A percentile compares a stretch with the other conserved stretches of the same genome.
Evolutionary conservation across 2,797 vertebrate species (phyloP).

Genomic region (Takifugu ocellatus): DNA sequence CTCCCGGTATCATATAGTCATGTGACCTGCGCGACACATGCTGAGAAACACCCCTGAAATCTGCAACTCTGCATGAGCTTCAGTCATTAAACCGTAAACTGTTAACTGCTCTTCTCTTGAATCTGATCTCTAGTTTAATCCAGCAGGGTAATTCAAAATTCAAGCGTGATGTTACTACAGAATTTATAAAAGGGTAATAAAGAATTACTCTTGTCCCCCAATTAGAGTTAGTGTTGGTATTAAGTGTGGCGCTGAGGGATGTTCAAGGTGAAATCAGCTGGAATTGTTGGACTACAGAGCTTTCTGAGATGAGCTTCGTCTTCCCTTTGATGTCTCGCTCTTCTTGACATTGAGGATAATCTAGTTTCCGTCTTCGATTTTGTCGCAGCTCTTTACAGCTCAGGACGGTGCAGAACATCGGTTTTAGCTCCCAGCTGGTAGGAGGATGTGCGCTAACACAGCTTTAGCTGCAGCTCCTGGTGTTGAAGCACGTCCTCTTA

Average conservation of each 20-base stretch:
- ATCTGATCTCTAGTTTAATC: conserved; percentile 29
- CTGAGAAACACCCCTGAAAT: background rate
- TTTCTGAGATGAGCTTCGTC: too few species aligned
- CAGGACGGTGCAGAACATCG: too few species aligned
- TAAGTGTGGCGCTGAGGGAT: background rate
- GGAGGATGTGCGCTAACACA: too few species aligned
- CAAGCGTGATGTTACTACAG: conserved; percentile 37
- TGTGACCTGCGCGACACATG: conserved; percentile 13
- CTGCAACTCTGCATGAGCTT: too few species aligned
- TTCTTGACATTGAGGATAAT: background rate
- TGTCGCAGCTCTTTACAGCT: too few species aligned
- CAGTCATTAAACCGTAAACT: too few species aligned
- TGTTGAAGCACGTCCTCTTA: too few species aligned
- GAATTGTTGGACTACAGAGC: too few species aligned
- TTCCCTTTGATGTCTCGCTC: background rate
- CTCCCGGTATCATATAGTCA: conserved; percentile 25
- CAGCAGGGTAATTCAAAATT: conserved; percentile 30
- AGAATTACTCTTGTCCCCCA: conserved; percentile 43
- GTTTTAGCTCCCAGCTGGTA: too few species aligned
- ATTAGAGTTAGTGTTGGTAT: conserved; percentile 55
- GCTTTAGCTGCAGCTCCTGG: too few species aligned
- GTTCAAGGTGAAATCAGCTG: conserved; percentile 35
- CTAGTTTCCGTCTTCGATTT: background rate
- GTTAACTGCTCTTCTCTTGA: conserved; percentile 1
- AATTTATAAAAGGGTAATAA: conserved; percentile 61